Evolutionary conservation across 2,888 invertebrate species (phyloP), one percentile per base, ranked within the genome.

Genomic region (Holacanthella duospinosa): DNA sequence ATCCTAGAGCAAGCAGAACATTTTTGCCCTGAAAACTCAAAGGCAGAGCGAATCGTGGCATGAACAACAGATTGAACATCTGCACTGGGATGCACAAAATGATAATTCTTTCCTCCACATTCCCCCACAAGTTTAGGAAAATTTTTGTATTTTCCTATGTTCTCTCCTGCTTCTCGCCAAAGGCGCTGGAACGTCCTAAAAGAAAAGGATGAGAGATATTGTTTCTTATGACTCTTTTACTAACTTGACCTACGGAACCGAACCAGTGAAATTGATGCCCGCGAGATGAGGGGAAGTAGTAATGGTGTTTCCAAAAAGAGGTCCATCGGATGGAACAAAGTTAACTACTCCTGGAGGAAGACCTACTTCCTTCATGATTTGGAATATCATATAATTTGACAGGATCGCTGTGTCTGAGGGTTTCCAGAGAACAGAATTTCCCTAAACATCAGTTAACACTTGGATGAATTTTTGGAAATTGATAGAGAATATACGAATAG

Each of bases 21-120:
- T 78, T 99, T 99, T 77, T 99, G 99, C 1, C 97, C 97, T 75
- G 87, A 88, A 78, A 86, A 99, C 80, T 99, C 99, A 78, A 95
- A 99, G 1, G 96, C 86, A 55, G 94, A 88, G 66, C 90, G 84
- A 69, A 96, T 88, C 0, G 95, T 93, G 29, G 85, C 84, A 29
- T 85, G 84, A 1, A 93, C 85, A 2, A 95, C 95, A 9, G 87
- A 83, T 26, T 85, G 81, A 0, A 86, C 80, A 77, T 97, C 88
- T 16, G 96, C 97, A 16, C 90, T 84, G 0, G 89, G 85, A 79
- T 99, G 99, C 29, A 99, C 82, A 75, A 99, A 94, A 77, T 99
- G 99, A 78, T 89, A 99, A 80, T 99, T 99, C 79, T 99, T 99
- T 29, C 99, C 99, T 60, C 99, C 99, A 78, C 96, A 97, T 80